Conservation (phyloP, 2,113 vertebrate genomes). For the Propithecus coquereli region DNA sequence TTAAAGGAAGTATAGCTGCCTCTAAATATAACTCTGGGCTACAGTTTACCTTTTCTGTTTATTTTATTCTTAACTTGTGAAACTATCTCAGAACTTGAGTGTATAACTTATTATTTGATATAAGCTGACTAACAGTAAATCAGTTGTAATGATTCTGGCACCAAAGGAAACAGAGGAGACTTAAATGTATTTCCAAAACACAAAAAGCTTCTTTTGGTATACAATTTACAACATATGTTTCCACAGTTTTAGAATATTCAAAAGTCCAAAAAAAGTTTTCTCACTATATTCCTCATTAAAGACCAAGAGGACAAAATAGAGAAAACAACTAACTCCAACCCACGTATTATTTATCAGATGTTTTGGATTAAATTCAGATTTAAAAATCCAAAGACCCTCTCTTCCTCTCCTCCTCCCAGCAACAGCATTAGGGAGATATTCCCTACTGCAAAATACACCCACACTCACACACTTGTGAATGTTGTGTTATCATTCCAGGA, state of each 20-base stretch:
- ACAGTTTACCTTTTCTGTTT: constrained; percentile 49
- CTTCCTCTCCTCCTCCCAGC: neutral
- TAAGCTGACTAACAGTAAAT: constrained; percentile 40
- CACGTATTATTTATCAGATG: constrained; percentile 28
- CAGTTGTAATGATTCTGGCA: constrained; percentile 57
- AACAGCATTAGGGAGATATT: neutral
- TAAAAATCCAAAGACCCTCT: neutral
- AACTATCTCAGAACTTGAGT: constrained; percentile 61
- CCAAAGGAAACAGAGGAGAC: constrained; percentile 52
- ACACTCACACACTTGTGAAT: too few relatives aligned
- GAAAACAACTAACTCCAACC: neutral
- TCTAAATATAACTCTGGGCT: constrained; percentile 55
- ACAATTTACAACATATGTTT: constrained; percentile 32
- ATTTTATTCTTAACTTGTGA: constrained; percentile 50
- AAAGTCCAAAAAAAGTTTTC: neutral
- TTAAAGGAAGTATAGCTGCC: constrained; percentile 51
- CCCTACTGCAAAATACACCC: neutral
- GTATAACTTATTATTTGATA: constrained; percentile 53
- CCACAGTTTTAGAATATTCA: constrained; percentile 39
- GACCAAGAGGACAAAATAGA: constrained; percentile 9
- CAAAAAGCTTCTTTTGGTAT: constrained; percentile 19
- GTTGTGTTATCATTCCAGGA: neutral
- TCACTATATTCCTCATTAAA: neutral
- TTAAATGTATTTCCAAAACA: constrained; percentile 56
- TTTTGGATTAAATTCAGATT: constrained; percentile 14